Percentiles rank a stretch among this genome's conserved stretches.
Conservation (phyloP, 2,797 vertebrate genomes). For the Anguilla obscura region DNA sequence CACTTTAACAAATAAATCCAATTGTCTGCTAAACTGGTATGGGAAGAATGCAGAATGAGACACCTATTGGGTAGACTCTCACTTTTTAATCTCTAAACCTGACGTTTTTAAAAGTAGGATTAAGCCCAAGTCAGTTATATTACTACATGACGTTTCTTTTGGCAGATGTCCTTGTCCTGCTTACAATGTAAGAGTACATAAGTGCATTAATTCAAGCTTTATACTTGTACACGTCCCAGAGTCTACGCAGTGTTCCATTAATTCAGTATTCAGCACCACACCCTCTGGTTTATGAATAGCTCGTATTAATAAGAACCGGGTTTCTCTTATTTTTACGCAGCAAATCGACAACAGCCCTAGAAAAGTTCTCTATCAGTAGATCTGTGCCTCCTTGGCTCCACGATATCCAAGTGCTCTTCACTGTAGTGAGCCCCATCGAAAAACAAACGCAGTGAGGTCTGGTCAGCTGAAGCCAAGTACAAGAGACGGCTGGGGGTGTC, state of each 20-base stretch:
- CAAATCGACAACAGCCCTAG: neutral
- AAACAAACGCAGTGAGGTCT: neutral
- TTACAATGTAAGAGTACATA: too few relatives aligned
- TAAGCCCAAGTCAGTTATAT: neutral
- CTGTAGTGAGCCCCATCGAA: neutral
- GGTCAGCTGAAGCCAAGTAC: constrained; percentile 52
- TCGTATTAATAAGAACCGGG: neutral
- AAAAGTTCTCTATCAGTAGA: neutral
- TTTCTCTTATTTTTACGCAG: neutral
- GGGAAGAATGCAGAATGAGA: constrained; percentile 38
- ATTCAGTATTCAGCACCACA: neutral
- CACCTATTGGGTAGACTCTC: neutral
- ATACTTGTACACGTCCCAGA: neutral
- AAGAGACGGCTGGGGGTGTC: constrained; percentile 55
- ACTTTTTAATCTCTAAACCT: neutral
- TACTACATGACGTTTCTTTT: neutral
- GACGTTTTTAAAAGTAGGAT: neutral
- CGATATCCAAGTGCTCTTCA: neutral
- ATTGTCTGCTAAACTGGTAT: constrained; percentile 33
- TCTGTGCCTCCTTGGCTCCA: neutral
- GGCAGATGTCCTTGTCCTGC: neutral
- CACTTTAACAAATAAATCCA: constrained; percentile 40
- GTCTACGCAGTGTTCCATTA: neutral
- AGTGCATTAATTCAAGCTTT: neutral
- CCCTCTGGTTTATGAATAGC: neutral